phyloP scores from a whole-genome alignment of 2,113 vertebrate species.

The Pterophyllum scalare region DNA sequence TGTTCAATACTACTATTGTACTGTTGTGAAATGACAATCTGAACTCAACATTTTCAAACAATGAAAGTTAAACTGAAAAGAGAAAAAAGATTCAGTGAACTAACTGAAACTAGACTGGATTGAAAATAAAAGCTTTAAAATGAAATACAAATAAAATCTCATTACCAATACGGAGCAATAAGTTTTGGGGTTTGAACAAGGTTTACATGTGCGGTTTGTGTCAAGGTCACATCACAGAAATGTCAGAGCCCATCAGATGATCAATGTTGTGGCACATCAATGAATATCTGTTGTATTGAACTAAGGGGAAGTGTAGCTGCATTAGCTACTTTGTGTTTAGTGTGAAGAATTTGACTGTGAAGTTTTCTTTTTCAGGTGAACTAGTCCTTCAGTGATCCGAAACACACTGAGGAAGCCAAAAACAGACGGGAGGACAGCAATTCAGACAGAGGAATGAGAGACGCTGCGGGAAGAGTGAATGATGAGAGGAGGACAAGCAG shows the following conservation, averaged over 20 bases:
- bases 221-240: background rate
- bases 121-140: background rate
- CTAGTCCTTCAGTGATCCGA: constrained; percentile 21
- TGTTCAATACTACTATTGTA: too few relatives aligned
- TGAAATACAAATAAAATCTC: background rate
- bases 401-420: constrained; percentile 9
- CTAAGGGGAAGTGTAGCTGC: background rate
- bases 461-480: constrained; percentile 36
- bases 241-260: background rate
- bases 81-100: background rate
- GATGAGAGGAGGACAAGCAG: constrained; percentile 56
- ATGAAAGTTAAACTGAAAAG: background rate
- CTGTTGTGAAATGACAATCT: background rate
- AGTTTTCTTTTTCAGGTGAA: background rate
- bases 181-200: too few relatives aligned
- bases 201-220: background rate
- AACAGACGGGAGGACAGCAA: constrained; percentile 24
- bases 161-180: background rate
- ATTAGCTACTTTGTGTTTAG: background rate
- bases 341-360: background rate
- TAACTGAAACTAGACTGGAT: background rate
- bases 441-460: constrained; percentile 51
- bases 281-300: background rate
- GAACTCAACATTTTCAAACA: background rate
- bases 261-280: background rate